Evolutionary conservation across 2,797 vertebrate genomes (phyloP).

Genomic region (Sebastolobus alascanus): DNA sequence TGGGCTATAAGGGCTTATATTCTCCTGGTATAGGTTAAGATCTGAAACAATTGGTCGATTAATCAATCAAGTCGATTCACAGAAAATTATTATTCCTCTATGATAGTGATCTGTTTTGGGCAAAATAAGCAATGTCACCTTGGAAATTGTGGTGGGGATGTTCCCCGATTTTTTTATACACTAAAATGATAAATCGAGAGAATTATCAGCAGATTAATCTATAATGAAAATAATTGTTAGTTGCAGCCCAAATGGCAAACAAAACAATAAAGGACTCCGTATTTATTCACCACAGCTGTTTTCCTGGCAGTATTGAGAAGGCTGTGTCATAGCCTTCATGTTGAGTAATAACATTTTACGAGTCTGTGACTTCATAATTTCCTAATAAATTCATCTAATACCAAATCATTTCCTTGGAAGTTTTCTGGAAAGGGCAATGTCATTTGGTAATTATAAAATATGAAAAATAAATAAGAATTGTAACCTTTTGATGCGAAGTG

Average conservation of each 20-base stretch:
- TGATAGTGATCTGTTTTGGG: background rate
- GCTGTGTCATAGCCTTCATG: background rate
- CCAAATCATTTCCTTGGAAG: background rate
- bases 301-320: background rate
- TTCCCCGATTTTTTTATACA: background rate
- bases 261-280: background rate
- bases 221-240: background rate
- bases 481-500: background rate
- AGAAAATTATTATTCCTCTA: background rate
- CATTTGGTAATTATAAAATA: background rate
- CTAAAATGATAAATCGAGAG: background rate
- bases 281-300: background rate
- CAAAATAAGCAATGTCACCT: background rate
- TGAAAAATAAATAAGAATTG: background rate
- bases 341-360: background rate
- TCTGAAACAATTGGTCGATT: background rate
- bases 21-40: background rate
- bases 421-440: background rate
- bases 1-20: background rate
- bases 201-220: background rate
- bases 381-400: background rate
- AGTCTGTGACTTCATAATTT: background rate
- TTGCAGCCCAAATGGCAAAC: background rate
- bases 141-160: too few relatives aligned
- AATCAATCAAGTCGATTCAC: background rate